Evolutionary conservation across 2,888 invertebrate species (phyloP).

Genomic region (Bombylius major): DNA sequence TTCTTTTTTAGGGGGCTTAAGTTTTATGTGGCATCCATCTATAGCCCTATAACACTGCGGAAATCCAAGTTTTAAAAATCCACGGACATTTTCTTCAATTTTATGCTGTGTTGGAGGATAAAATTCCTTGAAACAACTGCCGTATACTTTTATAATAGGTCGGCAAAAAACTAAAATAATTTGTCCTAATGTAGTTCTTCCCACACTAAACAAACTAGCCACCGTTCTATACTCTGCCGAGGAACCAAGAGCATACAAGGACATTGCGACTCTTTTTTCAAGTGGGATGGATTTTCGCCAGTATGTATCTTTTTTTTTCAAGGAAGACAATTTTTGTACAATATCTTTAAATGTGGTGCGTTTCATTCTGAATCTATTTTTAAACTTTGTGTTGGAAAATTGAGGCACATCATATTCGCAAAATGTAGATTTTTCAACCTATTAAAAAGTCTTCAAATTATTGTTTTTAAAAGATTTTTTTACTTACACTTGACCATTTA

Average conservation of each 20-base stretch:
- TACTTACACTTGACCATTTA: too few relatives aligned
- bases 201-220: neutral
- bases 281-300: neutral
- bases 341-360: neutral
- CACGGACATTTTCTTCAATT: slow-evolving; percentile 2
- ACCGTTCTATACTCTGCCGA: neutral
- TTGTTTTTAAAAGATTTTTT: too few relatives aligned
- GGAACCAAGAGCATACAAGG: neutral
- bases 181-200: neutral
- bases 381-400: neutral
- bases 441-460: too few relatives aligned
- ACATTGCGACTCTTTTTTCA: neutral
- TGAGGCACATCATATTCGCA: neutral
- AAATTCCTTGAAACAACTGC: neutral
- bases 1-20: neutral
- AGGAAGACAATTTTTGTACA: neutral
- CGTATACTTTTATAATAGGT: neutral
- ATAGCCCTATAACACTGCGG: slow-evolving; percentile 4
- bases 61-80: slow-evolving; percentile 2
- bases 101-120: neutral
- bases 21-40: slow-evolving; percentile 8
- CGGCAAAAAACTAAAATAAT: neutral
- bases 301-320: neutral
- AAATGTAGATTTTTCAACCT: neutral
- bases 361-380: neutral